Evolutionary conservation across 2,797 vertebrate species (phyloP), one percentile per base, ranked within the genome.

Genomic region (Danio kyathit): DNA sequence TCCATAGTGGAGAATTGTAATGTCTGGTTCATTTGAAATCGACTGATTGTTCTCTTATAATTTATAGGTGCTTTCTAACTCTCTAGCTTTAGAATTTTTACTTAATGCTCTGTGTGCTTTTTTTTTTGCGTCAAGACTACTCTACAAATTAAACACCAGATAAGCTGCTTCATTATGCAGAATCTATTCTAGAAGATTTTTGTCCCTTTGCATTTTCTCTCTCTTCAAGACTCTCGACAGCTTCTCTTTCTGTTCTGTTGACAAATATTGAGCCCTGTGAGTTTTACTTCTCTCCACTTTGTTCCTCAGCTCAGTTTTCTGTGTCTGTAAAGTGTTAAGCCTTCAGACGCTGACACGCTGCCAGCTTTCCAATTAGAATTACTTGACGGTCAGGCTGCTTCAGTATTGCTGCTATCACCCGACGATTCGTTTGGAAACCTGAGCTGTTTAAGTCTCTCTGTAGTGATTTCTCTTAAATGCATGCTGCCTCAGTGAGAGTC

Each of bases 351-450:
- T 72, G 82, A 83, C 71, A 79, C 59, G 59, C 38, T 56, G 61
- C 61, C 73, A 74, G 43, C n/a, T 49, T 74, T 66, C 61, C 76
- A 82, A 73, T 83, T 83, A 78, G 61, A 77, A 69, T 54, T 44
- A 59, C 21, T 12, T 19, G 40, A 65, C 12, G 6, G 66, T 76
- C n/a, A 41, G 70, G 16, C 40, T 54, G 21, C 16, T 19, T 80
- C 43, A 71, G 41, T 41, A 59, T 66, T 52, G 8, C 59, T 19
- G 13, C 49, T 63, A 41, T 76, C 51, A 41, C 14, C 19, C 14
- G 16, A 3, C 1, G 8, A 29, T 61, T 29, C 38, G 40, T 72
- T 71, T 73, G 38, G 17, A 72, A 67, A 71, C 56, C 41, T 48
- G 63, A 61, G 48, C 56, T 70, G 66, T 81, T 61, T 81, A 60